Conservation (phyloP, 2,888 invertebrate genomes). For the Perdita meconis region DNA sequence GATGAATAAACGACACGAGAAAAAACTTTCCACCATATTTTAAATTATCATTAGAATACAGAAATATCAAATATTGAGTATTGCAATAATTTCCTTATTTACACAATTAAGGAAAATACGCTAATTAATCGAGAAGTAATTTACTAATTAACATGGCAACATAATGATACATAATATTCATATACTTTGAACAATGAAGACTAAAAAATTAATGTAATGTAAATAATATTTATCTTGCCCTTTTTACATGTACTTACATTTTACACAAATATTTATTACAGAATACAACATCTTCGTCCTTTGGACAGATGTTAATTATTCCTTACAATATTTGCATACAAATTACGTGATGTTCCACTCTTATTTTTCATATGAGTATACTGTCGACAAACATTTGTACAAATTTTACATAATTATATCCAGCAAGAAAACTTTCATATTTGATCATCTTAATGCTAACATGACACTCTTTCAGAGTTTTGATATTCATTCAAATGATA, state of each 20-base stretch:
- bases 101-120: constrained; percentile 52
- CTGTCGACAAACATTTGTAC: constrained; percentile 57
- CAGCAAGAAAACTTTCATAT: constrained; percentile 34
- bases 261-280: constrained; percentile 55
- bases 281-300: constrained; percentile 44
- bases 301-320: constrained; percentile 34
- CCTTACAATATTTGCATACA: constrained; percentile 22
- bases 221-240: constrained; percentile 55
- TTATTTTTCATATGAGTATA: constrained; percentile 55
- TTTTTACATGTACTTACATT: constrained; percentile 51
- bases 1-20: constrained; percentile 49
- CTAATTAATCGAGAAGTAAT: constrained; percentile 31
- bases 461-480: constrained; percentile 30
- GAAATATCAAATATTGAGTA: constrained; percentile 71
- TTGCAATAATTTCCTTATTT: constrained; percentile 68
- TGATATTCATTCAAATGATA: constrained; percentile 10
- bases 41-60: constrained; percentile 45
- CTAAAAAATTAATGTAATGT: constrained; percentile 36
- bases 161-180: constrained; percentile 47
- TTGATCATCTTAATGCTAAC: constrained; percentile 39
- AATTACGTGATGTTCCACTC: constrained; percentile 30
- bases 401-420: constrained; percentile 59
- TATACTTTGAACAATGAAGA: constrained; percentile 41
- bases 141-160: constrained; percentile 73
- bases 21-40: constrained; percentile 25